Evolutionary conservation across 2,888 invertebrate genomes (phyloP), one percentile per base, ranked within the genome.

Genomic region (Epicampocera succincta): DNA sequence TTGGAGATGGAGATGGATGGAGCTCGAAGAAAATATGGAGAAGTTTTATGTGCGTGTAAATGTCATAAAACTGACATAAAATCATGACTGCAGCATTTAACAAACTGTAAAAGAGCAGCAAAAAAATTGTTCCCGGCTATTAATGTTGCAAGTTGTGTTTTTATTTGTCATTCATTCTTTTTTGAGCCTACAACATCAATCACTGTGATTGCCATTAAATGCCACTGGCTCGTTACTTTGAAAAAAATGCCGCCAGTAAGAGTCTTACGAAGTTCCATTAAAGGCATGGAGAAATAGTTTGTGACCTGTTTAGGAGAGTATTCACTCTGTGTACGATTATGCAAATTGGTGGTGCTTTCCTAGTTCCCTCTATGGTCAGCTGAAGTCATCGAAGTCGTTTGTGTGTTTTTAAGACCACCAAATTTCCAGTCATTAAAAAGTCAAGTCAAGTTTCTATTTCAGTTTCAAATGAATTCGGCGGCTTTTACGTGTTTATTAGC

Each of bases 31-130:
- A 42, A 52, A 66, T 46, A 42, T 52, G 42, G 66, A 66, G 60
- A 74, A 75, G 61, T 78, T 82, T 82, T 82, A 82, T 82, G 78
- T 74, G 78, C 82, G 78, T 82, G 78, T 75, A 78, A 82, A 75
- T 78, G 82, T 71, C 82, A 82, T 82, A 82, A 82, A 82, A 74
- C 71, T 75, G 82, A 78, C 78, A 78, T 75, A 71, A 74, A 78
- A 72, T 75, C 82, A 82, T 75, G 71, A 54, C 61, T 66, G 71
- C 15, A 66, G 48, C 69, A 75, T 79, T 73, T 73, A 52, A 52
- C 60, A 65, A 76, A 11, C 60, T 68, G 17, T 46, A 56, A 6
- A 52, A n/a, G n/a, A n/a, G n/a, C n/a, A n/a, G n/a, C n/a, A n/a
- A 58, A 77, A 12, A 44, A 69, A 29, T 52, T 2, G 50, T 40